These are phyloP conservation scores for Nephila pilipes DNA, from an alignment of 1,140 invertebrate species.

Conservation along the genomic window DNA sequence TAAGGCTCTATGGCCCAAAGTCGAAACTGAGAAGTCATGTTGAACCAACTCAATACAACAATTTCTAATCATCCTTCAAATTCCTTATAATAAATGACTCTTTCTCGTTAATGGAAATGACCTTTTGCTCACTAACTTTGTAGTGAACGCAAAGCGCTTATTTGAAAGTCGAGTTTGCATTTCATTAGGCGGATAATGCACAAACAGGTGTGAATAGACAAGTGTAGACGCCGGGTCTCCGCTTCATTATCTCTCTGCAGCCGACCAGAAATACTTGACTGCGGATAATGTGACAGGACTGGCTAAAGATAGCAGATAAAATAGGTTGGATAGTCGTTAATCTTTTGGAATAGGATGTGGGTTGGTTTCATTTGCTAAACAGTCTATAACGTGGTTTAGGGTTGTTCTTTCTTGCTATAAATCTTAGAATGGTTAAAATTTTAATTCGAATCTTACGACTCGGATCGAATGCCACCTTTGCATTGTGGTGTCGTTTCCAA, in stretches of 20 bases:
- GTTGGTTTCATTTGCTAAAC: slow-evolving; percentile 14
- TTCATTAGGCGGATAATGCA: neutral
- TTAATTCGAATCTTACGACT: neutral
- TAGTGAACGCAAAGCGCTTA: neutral
- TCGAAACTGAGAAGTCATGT: neutral
- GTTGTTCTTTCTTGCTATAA: neutral
- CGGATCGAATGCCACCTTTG: too few species aligned
- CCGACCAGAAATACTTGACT: slow-evolving; percentile 27
- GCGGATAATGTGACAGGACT: slow-evolving; percentile 26
- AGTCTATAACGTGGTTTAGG: neutral
- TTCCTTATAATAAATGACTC: neutral
- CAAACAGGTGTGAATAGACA: slow-evolving; percentile 4
- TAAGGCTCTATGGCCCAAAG: too few species aligned
- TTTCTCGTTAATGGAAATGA: neutral
- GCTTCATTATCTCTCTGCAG: slow-evolving; percentile 10
- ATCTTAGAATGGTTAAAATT: neutral
- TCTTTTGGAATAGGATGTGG: slow-evolving; percentile 3
- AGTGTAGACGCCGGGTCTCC: neutral
- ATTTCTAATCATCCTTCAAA: neutral
- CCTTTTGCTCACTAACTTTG: neutral
- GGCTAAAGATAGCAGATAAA: slow-evolving; percentile 25
- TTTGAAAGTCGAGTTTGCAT: neutral
- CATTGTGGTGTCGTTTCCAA: too few species aligned
- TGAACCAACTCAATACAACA: neutral
- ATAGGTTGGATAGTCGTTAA: slow-evolving; percentile 8